Conservation (phyloP, 2,113 vertebrate species). For the Propithecus coquereli region DNA sequence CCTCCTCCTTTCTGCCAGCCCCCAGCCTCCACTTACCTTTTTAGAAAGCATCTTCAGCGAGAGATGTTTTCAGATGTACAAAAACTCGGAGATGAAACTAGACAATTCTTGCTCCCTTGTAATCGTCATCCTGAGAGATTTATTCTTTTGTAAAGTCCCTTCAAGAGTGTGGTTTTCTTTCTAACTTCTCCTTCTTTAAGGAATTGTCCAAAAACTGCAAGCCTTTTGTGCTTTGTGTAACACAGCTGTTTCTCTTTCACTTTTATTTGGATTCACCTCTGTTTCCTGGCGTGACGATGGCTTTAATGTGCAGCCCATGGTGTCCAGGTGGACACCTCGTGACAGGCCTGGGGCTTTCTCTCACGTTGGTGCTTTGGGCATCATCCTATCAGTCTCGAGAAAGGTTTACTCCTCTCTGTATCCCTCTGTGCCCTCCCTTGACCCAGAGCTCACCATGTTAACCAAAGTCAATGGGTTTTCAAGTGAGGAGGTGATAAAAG, state of each 20-base stretch:
- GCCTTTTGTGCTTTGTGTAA: background rate
- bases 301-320: background rate
- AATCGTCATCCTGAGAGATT: background rate
- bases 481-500: background rate
- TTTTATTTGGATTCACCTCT: background rate
- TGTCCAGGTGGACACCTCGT: background rate
- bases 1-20: conserved; percentile 17
- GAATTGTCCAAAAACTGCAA: background rate
- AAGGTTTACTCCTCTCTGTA: background rate
- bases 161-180: background rate
- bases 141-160: background rate
- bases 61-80: background rate
- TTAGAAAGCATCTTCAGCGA: conserved; percentile 5
- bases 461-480: background rate
- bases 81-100: background rate
- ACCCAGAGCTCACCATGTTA: background rate
- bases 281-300: background rate
- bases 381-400: background rate
- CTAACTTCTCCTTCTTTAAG: background rate
- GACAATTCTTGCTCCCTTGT: background rate
- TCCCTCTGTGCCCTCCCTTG: background rate
- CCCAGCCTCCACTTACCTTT: conserved; percentile 9
- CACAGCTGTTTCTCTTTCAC: background rate
- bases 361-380: background rate
- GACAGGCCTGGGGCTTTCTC: background rate